Evolutionary conservation across 2,797 vertebrate genomes (phyloP), one percentile per base, ranked within the genome.

Genomic region (Thamnophis elegans): DNA sequence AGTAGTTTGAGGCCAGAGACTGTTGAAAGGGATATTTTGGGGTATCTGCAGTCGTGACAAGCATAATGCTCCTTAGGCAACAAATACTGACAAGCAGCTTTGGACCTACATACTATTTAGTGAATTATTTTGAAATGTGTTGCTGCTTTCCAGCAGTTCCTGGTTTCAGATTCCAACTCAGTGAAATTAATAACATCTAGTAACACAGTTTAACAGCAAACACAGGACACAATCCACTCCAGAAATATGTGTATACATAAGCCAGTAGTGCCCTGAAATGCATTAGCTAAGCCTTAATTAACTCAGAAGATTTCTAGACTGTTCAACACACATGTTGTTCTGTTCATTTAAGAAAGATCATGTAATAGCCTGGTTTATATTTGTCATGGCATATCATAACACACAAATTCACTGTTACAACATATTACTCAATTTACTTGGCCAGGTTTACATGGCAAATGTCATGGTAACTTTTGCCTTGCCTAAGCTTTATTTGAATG

Each of bases 181-280:
- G 85, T 85, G 36, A 92, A 5, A 55, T 28, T 55, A 36, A 56
- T 5, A 93, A 90, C 20, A 89, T 87, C 88, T 94, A 86, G 85
- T 94, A 5, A 28, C 90, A 90, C 7, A 28, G 13, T 11, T 94
- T 32, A 78, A 42, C 47, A 94, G 90, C n/a, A 88, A 18, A 56
- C 5, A 2, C 1, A 87, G 59, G 55, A 85, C 82, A 22, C 5
- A 65, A 54, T n/a, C 47, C 47, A 62, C 25, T 28, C 3, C 82
- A 91, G 13, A 36, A 20, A 53, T 47, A 58, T 47, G 26, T 47
- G 28, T 28, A 59, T 22, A 18, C 8, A 18, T 68, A 36, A 87
- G 32, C 25, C 51, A 55, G 20, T 18, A 16, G 14, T 55, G n/a
- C 62, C 14, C 16, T 36, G 53, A 87, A 56, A 16, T 47, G 25